phyloP scores from a whole-genome alignment of 1,140 invertebrate species.

The Microplitis mediator region DNA sequence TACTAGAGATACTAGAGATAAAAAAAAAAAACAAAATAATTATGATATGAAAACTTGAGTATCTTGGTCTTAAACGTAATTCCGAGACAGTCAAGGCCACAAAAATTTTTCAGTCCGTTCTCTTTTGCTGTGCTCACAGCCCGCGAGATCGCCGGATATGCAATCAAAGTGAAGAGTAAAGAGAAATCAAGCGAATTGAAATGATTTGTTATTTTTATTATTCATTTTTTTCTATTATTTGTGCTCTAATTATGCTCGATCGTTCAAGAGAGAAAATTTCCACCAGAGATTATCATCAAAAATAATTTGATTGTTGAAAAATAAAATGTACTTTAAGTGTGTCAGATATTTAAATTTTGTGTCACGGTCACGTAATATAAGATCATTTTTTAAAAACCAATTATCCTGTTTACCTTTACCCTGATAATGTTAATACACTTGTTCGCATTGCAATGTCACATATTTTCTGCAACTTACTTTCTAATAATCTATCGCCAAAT shows the following conservation, averaged over 20 bases:
- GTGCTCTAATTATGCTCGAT: too few relatives aligned
- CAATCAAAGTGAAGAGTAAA: neutral
- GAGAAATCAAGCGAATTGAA: slow-evolving; percentile 1
- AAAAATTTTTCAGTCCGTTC: neutral
- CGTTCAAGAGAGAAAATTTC: too few relatives aligned
- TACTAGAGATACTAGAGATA: neutral
- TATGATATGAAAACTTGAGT: neutral
- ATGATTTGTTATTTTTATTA: too few relatives aligned
- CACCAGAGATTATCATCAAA: too few relatives aligned
- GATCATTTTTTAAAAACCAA: too few relatives aligned
- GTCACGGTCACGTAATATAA: too few relatives aligned
- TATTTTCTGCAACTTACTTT: slow-evolving; percentile 8
- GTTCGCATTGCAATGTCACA: neutral
- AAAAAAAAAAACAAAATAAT: neutral
- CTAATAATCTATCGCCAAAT: slow-evolving; percentile 22
- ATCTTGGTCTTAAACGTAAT: neutral
- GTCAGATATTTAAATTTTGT: too few relatives aligned
- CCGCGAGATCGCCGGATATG: neutral
- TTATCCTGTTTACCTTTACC: too few relatives aligned
- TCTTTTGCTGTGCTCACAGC: neutral
- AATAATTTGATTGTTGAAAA: too few relatives aligned
- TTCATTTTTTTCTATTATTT: too few relatives aligned
- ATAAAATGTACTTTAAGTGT: too few relatives aligned
- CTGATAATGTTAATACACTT: neutral
- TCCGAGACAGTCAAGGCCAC: slow-evolving; percentile 4